Conservation (phyloP, 2,113 vertebrate species). For the Thamnaconus septentrionalis region DNA sequence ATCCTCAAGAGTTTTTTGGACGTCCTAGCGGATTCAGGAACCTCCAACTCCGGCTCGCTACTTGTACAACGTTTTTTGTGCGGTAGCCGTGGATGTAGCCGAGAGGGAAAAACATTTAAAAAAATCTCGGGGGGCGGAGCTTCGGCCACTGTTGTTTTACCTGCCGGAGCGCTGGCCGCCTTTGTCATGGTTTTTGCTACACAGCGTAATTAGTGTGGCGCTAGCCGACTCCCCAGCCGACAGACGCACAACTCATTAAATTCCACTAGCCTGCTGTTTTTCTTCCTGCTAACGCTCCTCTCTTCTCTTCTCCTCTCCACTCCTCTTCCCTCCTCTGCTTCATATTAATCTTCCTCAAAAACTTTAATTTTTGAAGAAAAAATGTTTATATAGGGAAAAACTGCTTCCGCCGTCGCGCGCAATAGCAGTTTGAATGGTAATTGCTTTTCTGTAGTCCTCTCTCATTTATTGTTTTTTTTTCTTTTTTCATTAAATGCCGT, state of each 20-base stretch:
- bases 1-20: no score
- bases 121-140: slow-evolving; percentile 39
- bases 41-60: no score
- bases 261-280: slow-evolving; percentile 60
- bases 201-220: slow-evolving; percentile 67
- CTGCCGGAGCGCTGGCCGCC: slow-evolving; percentile 52
- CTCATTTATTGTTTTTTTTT: neutral
- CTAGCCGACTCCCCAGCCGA: slow-evolving; percentile 63
- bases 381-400: slow-evolving; percentile 64
- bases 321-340: slow-evolving; percentile 47
- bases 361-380: slow-evolving; percentile 67
- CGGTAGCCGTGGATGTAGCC: no score
- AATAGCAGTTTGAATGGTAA: slow-evolving; percentile 42
- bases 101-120: neutral
- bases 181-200: slow-evolving; percentile 66
- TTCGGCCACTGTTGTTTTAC: slow-evolving; percentile 56
- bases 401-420: slow-evolving; percentile 45
- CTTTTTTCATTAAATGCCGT: slow-evolving; percentile 20
- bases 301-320: no score
- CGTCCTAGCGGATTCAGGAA: no score
- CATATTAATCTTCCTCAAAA: slow-evolving; percentile 69
- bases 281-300: no score
- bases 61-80: no score
- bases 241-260: slow-evolving; percentile 72
- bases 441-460: slow-evolving; percentile 2